A percentile compares a stretch with the other conserved stretches of the same genome.
Conservation (phyloP, 2,113 vertebrate species). For the Deroptyus accipitrinus region DNA sequence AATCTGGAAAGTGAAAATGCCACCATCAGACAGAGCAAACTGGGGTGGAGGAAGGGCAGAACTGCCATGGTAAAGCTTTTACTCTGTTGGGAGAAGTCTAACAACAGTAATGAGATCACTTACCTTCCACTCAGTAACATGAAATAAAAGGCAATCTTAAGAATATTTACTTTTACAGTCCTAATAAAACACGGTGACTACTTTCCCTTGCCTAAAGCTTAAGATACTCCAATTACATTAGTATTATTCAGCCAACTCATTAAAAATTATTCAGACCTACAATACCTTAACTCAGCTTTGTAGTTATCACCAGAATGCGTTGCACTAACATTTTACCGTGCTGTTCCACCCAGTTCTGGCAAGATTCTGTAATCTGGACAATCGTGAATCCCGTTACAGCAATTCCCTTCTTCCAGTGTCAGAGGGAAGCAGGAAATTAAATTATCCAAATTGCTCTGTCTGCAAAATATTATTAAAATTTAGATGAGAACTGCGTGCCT, state of each 20-base stretch:
- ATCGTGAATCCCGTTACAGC: neutral
- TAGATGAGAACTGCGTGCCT: neutral
- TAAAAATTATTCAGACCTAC: constrained; percentile 9
- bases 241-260: constrained; percentile 6
- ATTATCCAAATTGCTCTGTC: neutral
- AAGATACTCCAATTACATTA: neutral
- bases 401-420: neutral
- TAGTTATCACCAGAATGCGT: constrained; percentile 43
- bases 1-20: neutral
- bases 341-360: constrained; percentile 42
- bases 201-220: constrained; percentile 2
- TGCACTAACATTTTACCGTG: constrained; percentile 74
- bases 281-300: constrained; percentile 27
- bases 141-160: constrained; percentile 54
- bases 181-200: neutral
- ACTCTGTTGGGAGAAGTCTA: constrained; percentile 84
- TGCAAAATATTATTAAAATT: constrained; percentile 32
- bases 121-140: constrained; percentile 70
- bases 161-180: constrained; percentile 3
- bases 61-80: constrained; percentile 60
- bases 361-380: neutral
- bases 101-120: constrained; percentile 69
- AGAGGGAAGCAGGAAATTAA: constrained; percentile 49
- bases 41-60: constrained; percentile 53
- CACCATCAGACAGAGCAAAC: constrained; percentile 46